Evolutionary conservation across 2,797 vertebrate species (phyloP).

Genomic region (Bradypodion ventrale): DNA sequence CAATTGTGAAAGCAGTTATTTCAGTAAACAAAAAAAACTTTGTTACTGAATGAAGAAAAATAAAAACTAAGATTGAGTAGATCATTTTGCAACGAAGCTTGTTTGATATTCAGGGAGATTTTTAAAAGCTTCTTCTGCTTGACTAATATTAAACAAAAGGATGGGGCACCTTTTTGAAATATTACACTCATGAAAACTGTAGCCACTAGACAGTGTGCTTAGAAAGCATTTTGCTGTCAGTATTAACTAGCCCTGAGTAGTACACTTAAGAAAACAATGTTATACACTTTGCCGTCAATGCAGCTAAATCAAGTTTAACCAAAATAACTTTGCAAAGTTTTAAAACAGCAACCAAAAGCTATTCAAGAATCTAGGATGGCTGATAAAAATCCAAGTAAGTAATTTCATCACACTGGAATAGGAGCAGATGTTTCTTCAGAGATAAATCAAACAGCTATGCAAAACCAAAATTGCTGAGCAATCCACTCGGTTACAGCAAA

Average conservation of each 20-base stretch:
- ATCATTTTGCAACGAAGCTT: slow-evolving; percentile 69
- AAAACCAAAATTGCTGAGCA: slow-evolving; percentile 21
- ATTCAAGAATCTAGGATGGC: slow-evolving; percentile 24
- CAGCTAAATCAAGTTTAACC: slow-evolving; percentile 49
- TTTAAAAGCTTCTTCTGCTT: slow-evolving; percentile 79
- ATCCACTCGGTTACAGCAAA: not conserved
- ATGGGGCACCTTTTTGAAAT: slow-evolving; percentile 85
- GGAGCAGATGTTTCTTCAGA: not conserved
- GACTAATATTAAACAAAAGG: slow-evolving; percentile 82
- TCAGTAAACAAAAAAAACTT: slow-evolving; percentile 55
- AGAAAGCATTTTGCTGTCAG: slow-evolving; percentile 76
- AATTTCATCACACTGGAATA: slow-evolving; percentile 30
- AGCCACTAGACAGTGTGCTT: slow-evolving; percentile 74
- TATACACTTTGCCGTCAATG: slow-evolving; percentile 58
- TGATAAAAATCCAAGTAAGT: not conserved
- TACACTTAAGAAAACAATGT: slow-evolving; percentile 66
- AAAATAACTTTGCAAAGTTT: slow-evolving; percentile 38
- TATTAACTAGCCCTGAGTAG: slow-evolving; percentile 68
- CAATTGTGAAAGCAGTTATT: slow-evolving; percentile 2
- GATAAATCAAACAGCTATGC: slow-evolving; percentile 5
- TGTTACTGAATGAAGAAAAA: slow-evolving; percentile 1
- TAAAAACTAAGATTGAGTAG: slow-evolving; percentile 56
- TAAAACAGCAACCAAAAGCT: slow-evolving; percentile 49
- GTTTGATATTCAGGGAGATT: slow-evolving; percentile 68
- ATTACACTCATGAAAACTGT: slow-evolving; percentile 82